These are phyloP conservation scores for Styela clava DNA, from an alignment of 23 tunicate species.

Conservation along the genomic window DNA sequence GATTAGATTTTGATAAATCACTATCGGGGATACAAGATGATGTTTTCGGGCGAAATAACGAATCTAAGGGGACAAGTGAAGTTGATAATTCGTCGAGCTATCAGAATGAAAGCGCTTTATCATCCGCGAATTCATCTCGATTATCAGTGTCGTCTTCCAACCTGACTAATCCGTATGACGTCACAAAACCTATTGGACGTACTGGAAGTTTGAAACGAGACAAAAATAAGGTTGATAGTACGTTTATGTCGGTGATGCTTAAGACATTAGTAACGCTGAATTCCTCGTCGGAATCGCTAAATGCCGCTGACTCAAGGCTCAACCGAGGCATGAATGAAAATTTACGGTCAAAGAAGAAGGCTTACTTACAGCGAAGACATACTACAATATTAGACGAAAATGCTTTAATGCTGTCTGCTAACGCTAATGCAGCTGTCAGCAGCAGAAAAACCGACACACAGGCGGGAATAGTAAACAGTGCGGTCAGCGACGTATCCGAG, in stretches of 20 bases:
- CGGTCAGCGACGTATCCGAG: background rate
- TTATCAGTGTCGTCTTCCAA: background rate
- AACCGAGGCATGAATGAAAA: background rate
- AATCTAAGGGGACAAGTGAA: background rate
- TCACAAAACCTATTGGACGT: background rate
- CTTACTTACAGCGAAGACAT: background rate
- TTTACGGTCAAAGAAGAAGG: background rate
- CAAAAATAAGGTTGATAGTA: background rate
- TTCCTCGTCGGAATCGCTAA: background rate
- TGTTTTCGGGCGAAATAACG: background rate
- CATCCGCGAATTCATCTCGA: background rate
- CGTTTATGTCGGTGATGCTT: conserved; percentile 7
- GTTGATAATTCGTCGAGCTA: background rate
- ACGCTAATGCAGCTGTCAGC: conserved; percentile 31
- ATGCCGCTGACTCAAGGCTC: background rate
- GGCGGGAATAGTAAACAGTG: conserved; percentile 3
- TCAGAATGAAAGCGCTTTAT: background rate
- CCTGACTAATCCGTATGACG: background rate
- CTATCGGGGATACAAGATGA: background rate
- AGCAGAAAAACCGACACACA: background rate
- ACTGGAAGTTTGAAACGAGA: background rate
- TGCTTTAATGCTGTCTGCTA: background rate
- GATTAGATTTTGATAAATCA: background rate
- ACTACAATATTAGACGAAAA: background rate
- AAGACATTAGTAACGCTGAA: conserved; percentile 15